Conservation (phyloP, 2,113 vertebrate genomes). For the Camelus bactrianus region DNA sequence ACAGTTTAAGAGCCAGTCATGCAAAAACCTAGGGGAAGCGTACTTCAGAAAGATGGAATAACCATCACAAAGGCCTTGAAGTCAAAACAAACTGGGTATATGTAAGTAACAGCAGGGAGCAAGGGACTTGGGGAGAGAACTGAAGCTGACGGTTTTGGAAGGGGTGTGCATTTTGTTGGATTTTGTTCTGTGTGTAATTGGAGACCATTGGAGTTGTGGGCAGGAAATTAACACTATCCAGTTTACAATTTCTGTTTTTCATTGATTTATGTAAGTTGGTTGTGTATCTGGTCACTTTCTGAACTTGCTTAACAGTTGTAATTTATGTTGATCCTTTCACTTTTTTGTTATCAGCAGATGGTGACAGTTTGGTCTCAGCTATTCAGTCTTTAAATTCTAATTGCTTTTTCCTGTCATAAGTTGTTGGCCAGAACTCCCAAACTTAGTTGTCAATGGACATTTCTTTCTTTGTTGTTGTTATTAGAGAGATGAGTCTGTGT, state of each 20-base stretch:
- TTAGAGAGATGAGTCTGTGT: neutral
- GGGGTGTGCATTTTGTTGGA: neutral
- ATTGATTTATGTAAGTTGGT: conserved; percentile 2
- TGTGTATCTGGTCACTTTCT: conserved; percentile 20
- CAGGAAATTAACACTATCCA: neutral
- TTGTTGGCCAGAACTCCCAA: neutral
- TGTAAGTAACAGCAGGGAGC: neutral
- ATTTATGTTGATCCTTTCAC: neutral
- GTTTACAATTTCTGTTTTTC: neutral
- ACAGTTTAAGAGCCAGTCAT: neutral
- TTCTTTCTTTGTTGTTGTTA: conserved; percentile 21
- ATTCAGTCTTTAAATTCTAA: neutral
- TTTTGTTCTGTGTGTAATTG: neutral
- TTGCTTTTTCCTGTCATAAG: conserved; percentile 2
- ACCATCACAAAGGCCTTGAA: neutral
- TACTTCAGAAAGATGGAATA: neutral
- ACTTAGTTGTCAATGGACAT: neutral
- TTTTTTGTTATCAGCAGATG: neutral
- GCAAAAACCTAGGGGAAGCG: neutral
- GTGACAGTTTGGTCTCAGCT: neutral
- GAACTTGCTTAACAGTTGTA: neutral
- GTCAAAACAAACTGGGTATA: neutral
- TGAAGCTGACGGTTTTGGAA: neutral
- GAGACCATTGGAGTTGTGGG: neutral
- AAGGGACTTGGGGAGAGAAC: neutral